Evolutionary conservation across 2,113 vertebrate genomes (phyloP), one percentile per base, ranked within the genome.

Genomic region (Monopterus albus): DNA sequence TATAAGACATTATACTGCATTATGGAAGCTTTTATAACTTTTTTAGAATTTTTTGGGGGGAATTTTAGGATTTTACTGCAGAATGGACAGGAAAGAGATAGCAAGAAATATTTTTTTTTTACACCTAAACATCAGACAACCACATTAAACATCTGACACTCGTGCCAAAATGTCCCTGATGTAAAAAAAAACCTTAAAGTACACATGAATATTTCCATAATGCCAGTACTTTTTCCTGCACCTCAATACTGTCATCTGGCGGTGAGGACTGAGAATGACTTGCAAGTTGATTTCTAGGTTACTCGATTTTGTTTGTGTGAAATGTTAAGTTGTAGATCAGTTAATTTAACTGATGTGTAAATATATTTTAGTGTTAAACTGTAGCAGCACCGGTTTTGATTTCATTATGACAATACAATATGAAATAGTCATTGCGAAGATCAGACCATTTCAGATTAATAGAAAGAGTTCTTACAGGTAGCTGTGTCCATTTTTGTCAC

Each of bases 221-320:
- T 31, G 29, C 33, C 57, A 26, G 2, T 28, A 5, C 11, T 23
- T 53, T 69, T 62, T 45, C 1, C 7, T 49, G 47, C 21, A 72
- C 58, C 40, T 75, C 57, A 77, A 31, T 42, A 31, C 52, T n/a
- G 67, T 73, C 87, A 82, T 61, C 87, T 88, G 43, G 77, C 85
- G 89, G 85, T 50, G 46, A 82, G 67, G 18, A 11, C n/a, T 1
- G 14, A 62, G 25, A 68, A 50, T 36, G 15, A 45, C 28, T 14
- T 49, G 3, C 15, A 36, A 18, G 8, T 38, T 14, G 1, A 46
- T 13, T 15, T 28, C 13, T 28, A 7, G 3, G 17, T 2, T 26
- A 3, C 18, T 35, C n/a, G 7, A 43, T 29, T 10, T 7, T 0
- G 21, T 15, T 36, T 61, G 4, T 52, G n/a, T 2, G 8, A 2